These are phyloP conservation scores for Penaeus chinensis DNA, from an alignment of 1,140 invertebrate genomes.

Conservation along the genomic window DNA sequence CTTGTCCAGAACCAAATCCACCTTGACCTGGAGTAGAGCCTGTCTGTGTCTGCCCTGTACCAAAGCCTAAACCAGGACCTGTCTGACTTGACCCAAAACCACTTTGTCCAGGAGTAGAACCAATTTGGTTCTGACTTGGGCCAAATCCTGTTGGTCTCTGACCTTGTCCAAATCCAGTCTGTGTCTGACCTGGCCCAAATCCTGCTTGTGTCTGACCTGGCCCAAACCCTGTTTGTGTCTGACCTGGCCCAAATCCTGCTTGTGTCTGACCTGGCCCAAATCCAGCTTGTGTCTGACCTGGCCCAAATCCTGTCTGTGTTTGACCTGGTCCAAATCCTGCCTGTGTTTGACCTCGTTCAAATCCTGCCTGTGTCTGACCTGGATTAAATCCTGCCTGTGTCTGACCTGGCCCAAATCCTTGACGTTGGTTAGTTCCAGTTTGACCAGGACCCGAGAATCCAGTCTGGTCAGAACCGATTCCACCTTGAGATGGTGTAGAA, in stretches of 20 bases:
- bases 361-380: background rate
- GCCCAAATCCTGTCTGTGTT: background rate
- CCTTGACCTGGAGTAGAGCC: conserved; percentile 5
- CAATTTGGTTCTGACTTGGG: background rate
- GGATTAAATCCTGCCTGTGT: background rate
- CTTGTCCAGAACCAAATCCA: background rate
- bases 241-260: too few species aligned
- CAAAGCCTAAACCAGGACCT: background rate
- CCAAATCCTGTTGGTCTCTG: background rate
- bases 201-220: conserved; percentile 16
- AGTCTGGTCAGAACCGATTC: background rate
- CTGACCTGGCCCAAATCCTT: background rate
- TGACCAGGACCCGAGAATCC: too few species aligned
- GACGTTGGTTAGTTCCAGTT: background rate
- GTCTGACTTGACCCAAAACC: background rate
- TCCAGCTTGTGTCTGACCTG: too few species aligned
- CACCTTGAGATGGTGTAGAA: background rate
- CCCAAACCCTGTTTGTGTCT: background rate
- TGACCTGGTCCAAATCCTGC: too few species aligned
- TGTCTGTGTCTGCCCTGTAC: conserved; percentile 10
- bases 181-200: too few species aligned
- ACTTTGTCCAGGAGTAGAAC: conserved; percentile 1
- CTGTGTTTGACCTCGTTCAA: too few species aligned
- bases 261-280: too few species aligned
- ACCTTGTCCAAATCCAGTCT: background rate